Percentiles rank a stretch among this genome's conserved stretches.
Conservation (phyloP, 2,888 invertebrate species). For the Sarcophaga carnaria region DNA sequence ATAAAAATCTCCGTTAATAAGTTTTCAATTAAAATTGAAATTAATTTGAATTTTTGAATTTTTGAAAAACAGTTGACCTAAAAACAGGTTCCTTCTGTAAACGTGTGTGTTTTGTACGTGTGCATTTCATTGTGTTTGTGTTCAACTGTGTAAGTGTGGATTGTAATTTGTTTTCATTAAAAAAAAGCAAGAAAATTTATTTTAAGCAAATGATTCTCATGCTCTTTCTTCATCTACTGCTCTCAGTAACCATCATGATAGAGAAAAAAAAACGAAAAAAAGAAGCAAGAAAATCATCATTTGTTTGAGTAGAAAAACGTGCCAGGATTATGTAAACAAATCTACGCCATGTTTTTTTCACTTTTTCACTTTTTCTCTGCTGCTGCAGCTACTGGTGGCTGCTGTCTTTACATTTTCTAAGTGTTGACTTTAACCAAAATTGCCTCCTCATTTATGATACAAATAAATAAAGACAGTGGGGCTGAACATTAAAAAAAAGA, state of each 20-base stretch:
- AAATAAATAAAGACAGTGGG: constrained; percentile 24
- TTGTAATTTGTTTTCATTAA: constrained; percentile 22
- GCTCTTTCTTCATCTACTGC: neutral
- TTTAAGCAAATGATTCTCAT: constrained; percentile 27
- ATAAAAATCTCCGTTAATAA: neutral
- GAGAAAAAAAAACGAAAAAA: constrained; percentile 13
- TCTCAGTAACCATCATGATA: neutral
- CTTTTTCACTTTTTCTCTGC: neutral
- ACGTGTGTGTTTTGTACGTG: neutral
- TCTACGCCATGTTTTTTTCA: constrained; percentile 8
- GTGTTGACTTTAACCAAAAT: constrained; percentile 28
- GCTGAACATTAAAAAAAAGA: too few relatives aligned
- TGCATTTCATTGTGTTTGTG: neutral
- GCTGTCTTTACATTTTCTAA: neutral
- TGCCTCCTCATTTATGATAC: constrained; percentile 1
- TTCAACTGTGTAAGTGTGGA: neutral
- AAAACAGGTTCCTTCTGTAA: constrained; percentile 3
- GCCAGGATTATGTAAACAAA: constrained; percentile 68
- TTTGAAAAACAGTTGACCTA: constrained; percentile 58
- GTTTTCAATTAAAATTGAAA: too few relatives aligned
- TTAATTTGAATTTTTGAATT: constrained; percentile 21
- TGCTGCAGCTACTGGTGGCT: neutral
- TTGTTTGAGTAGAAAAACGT: constrained; percentile 48
- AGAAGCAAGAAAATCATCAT: constrained; percentile 27
- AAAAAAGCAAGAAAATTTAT: neutral